Evolutionary conservation across 2,113 vertebrate species (phyloP), one percentile per base, ranked within the genome.

Genomic region (Sinocyclocheilus grahami): DNA sequence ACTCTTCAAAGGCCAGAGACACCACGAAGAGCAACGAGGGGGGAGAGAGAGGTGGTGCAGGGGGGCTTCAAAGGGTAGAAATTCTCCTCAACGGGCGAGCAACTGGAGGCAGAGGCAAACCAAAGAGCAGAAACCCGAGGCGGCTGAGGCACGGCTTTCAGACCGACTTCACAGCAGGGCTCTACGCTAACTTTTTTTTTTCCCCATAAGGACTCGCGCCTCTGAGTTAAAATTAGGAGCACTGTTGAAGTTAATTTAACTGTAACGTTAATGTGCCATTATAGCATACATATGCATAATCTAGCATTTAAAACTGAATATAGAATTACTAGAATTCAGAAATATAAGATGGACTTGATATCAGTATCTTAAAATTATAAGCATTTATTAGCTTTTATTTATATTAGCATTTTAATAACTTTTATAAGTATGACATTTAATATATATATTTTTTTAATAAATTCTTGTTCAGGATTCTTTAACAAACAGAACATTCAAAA

Each of bases 1-100:
- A 86, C 90, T 90, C 91, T 88, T 89, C 71, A 55, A 90, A 92
- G 88, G 89, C 77, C 10, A 12, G 80, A 82, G 89, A 89, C 88
- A 80, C 87, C 84, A 69, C 81, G 86, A 58, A 37, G 85, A 39
- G 80, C 84, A 72, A 72, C 77, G 51, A 85, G 81, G 86, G 86
- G 65, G 65, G 84, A n/a, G 11, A 63, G 62, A 86, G 90, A 89
- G 88, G 86, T 82, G 78, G 81, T 81, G 78, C 78, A 78, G 85
- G 83, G 83, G 75, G 82, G 82, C 78, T 63, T 71, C 78, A 78
- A 58, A 39, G 6, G 83, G 81, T 74, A 87, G 82, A 82, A 58
- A 84, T 58, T 74, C 69, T 75, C 82, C 22, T n/a, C 48, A 33
- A 84, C 8, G 1, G 82, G 30, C 12, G 51, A 55, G 48, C 48